A percentile compares a stretch with the other conserved stretches of the same genome.
phyloP scores from a whole-genome alignment of 2,797 vertebrate species.

The Arrhamphus sclerolepis region DNA sequence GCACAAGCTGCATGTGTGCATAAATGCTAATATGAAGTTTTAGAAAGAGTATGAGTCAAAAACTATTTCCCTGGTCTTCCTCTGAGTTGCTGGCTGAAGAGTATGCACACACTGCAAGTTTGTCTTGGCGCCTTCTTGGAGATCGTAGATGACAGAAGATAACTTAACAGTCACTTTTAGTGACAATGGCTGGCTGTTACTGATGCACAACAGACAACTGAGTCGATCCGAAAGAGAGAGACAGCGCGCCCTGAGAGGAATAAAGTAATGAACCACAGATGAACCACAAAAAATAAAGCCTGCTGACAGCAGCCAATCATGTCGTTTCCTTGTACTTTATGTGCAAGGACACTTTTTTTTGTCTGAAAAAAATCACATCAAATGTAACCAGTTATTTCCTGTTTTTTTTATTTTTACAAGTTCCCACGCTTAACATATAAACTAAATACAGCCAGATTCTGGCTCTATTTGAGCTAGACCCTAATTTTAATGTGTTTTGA shows the following conservation, averaged over 20 bases:
- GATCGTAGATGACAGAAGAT: constrained; percentile 69
- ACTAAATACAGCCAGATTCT: constrained; percentile 24
- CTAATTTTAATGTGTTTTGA: constrained; percentile 61
- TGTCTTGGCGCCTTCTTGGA: constrained; percentile 68
- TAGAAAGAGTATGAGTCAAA: constrained; percentile 35
- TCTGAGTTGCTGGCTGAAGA: constrained; percentile 44
- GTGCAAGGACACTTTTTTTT: neutral
- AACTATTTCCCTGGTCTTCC: constrained; percentile 34
- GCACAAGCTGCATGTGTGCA: constrained; percentile 18
- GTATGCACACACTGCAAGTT: constrained; percentile 57
- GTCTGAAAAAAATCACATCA: constrained; percentile 6
- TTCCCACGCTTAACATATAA: constrained; percentile 29
- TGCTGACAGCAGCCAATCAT: constrained; percentile 70
- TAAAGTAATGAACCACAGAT: constrained; percentile 61
- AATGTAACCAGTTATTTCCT: constrained; percentile 27
- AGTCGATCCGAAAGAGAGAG: constrained; percentile 48
- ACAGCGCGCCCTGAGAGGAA: constrained; percentile 17
- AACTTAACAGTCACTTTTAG: constrained; percentile 65
- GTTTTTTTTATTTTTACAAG: constrained; percentile 3
- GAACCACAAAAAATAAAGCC: constrained; percentile 24
- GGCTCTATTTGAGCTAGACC: constrained; percentile 18
- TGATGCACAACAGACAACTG: constrained; percentile 53
- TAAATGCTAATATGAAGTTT: constrained; percentile 41
- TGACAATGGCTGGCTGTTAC: constrained; percentile 52
- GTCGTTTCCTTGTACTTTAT: constrained; percentile 29